phyloP scores from a whole-genome alignment of 2,888 invertebrate genomes.

The Macaria liturata region DNA sequence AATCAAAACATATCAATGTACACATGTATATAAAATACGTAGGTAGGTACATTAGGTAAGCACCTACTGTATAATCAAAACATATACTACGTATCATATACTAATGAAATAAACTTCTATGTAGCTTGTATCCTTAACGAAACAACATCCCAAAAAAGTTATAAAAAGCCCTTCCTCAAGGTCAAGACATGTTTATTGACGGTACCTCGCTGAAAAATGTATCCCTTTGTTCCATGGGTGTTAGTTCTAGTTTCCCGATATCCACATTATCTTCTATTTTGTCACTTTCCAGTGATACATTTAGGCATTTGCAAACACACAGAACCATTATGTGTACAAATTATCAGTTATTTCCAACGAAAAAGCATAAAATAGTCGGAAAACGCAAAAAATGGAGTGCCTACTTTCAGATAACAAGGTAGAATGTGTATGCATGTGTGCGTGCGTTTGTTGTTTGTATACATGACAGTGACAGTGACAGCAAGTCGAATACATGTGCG shows the following conservation, averaged over 20 bases:
- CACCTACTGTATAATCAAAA: slow-evolving; percentile 6
- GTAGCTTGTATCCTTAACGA: slow-evolving; percentile 28
- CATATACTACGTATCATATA: slow-evolving; percentile 20
- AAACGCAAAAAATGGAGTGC: slow-evolving; percentile 42
- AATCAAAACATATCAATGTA: slow-evolving; percentile 1
- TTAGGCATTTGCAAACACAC: slow-evolving; percentile 89
- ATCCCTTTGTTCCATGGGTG: slow-evolving; percentile 84
- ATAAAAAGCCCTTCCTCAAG: slow-evolving; percentile 63
- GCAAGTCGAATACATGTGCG: not conserved
- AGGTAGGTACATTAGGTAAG: no score
- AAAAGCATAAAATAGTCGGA: slow-evolving; percentile 63
- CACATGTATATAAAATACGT: slow-evolving; percentile 7
- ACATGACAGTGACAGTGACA: slow-evolving; percentile 1
- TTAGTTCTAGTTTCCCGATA: slow-evolving; percentile 81
- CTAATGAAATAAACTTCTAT: slow-evolving; percentile 1
- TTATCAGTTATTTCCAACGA: slow-evolving; percentile 44
- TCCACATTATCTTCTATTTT: slow-evolving; percentile 82
- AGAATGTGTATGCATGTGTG: slow-evolving; percentile 6
- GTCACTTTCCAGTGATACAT: slow-evolving; percentile 86
- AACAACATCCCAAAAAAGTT: slow-evolving; percentile 29
- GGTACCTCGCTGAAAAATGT: slow-evolving; percentile 87
- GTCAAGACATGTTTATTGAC: slow-evolving; percentile 74
- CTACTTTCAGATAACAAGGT: slow-evolving; percentile 26
- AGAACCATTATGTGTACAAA: slow-evolving; percentile 75
- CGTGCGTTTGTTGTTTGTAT: slow-evolving; percentile 6